phyloP scores from a whole-genome alignment of 1,140 invertebrate genomes.

The Galleria mellonella region DNA sequence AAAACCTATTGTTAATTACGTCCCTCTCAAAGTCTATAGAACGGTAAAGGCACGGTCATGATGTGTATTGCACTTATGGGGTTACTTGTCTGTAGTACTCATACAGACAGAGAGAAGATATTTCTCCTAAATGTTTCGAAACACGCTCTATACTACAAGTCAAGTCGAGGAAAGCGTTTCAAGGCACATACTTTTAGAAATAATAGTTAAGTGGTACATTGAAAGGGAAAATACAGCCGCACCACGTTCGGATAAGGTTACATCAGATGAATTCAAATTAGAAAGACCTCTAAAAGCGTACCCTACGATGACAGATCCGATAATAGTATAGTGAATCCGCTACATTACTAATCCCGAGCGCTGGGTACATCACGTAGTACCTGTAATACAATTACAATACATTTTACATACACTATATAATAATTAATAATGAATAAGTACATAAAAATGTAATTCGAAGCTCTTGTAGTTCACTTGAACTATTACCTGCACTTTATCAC shows the following conservation, averaged over 20 bases:
- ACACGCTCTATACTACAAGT: slow-evolving; percentile 64
- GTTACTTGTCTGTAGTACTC: slow-evolving; percentile 33
- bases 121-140: slow-evolving; percentile 66
- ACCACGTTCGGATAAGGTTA: slow-evolving; percentile 37
- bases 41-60: slow-evolving; percentile 72
- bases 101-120: slow-evolving; percentile 64
- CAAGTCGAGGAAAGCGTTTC: slow-evolving; percentile 68
- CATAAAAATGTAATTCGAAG: slow-evolving; percentile 49
- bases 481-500: slow-evolving; percentile 39
- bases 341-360: slow-evolving; percentile 23
- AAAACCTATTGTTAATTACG: slow-evolving; percentile 71
- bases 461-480: slow-evolving; percentile 49
- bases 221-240: slow-evolving; percentile 25
- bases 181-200: slow-evolving; percentile 74
- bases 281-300: slow-evolving; percentile 62
- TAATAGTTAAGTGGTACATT: slow-evolving; percentile 49
- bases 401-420: slow-evolving; percentile 12
- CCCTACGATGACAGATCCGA: slow-evolving; percentile 38
- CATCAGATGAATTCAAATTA: slow-evolving; percentile 43
- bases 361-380: slow-evolving; percentile 11
- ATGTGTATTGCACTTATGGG: slow-evolving; percentile 71
- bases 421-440: slow-evolving; percentile 23
- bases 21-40: slow-evolving; percentile 71
- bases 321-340: slow-evolving; percentile 20
- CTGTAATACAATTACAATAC: slow-evolving; percentile 21